Percentiles rank a stretch among this genome's conserved stretches.
These are phyloP conservation scores for Mythimna impura DNA, from an alignment of 2,888 invertebrate genomes.

Conservation along the genomic window DNA sequence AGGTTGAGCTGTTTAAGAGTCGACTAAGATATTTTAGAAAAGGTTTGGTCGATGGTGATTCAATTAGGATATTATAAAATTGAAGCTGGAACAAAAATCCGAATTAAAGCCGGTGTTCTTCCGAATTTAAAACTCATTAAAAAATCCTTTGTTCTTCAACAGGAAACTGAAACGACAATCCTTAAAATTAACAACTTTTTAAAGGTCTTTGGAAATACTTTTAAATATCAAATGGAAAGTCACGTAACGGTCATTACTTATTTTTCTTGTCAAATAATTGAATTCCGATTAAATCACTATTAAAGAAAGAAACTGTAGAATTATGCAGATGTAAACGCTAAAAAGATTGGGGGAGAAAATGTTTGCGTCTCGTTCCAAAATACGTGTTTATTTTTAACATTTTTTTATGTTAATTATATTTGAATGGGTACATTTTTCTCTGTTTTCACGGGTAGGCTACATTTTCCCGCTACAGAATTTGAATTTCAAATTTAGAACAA, in stretches of 20 bases:
- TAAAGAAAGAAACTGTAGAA: slow-evolving; percentile 60
- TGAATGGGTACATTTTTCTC: slow-evolving; percentile 83
- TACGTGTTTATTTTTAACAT: slow-evolving; percentile 78
- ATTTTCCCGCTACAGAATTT: slow-evolving; percentile 83
- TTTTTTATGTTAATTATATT: slow-evolving; percentile 85
- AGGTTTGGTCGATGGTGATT: too few relatives aligned
- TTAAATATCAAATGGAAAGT: slow-evolving; percentile 34
- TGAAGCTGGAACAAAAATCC: too few relatives aligned
- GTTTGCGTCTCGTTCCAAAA: slow-evolving; percentile 69
- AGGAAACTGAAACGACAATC: slow-evolving; percentile 45
- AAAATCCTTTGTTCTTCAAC: slow-evolving; percentile 42
- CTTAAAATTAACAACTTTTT: slow-evolving; percentile 50
- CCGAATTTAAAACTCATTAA: slow-evolving; percentile 28
- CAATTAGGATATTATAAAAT: not conserved
- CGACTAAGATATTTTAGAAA: not conserved
- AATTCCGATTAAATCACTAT: slow-evolving; percentile 49
- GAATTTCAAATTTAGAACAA: slow-evolving; percentile 85
- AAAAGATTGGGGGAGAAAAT: slow-evolving; percentile 63
- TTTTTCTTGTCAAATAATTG: slow-evolving; percentile 35
- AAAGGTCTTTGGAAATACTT: slow-evolving; percentile 29
- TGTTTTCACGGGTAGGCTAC: slow-evolving; percentile 78
- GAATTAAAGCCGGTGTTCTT: not conserved
- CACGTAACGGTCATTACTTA: slow-evolving; percentile 45
- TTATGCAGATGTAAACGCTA: slow-evolving; percentile 67
- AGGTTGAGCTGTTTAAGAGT: not conserved